Base-by-base conservation (phyloP, 2,888 invertebrate genomes). In the Brachypalpus laphriformis region DNA sequence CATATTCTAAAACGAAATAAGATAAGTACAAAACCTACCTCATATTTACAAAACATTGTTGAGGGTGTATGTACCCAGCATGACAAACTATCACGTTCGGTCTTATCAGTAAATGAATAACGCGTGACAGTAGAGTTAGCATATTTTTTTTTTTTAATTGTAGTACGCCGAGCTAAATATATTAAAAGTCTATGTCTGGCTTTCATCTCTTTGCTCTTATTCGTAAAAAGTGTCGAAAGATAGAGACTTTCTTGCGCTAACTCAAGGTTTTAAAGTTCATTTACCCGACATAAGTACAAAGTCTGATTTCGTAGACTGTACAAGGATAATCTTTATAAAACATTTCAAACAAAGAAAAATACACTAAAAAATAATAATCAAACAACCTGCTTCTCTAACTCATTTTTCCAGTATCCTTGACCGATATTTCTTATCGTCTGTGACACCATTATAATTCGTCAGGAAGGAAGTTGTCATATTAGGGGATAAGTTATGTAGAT, bases 341-440 rank as follows among this genome's bases (percentile, higher is more conserved):
- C n/a, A n/a, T n/a, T n/a, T n/a, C n/a, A n/a, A n/a, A 3, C 6
- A 6, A 6, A 25, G 25, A 51, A 14, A 20, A 16, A 22, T 22
- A 3, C 8, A 16, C 0, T 34, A 9, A 20, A n/a, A 8, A 3
- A 6, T 22, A 40, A 20, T 37, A 5, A 11, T 20, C 6, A n/a
- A n/a, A n/a, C n/a, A n/a, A n/a, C n/a, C n/a, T n/a, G n/a, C 1
- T 8, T 40, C 20, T 16, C 16, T 11, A 11, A n/a, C n/a, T 18
- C 1, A 8, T 47, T 37, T 51, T 25, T 25, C n/a, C n/a, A 25
- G 28, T 49, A 72, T 61, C 51, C 61, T 74, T 74, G 51, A 51
- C 72, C 72, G n/a, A 61, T 31, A 51, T 63, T 61, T 2, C 20
- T 31, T 63, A 74, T 74, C 72, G 11, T 2, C 40, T 18, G 2